These are phyloP conservation scores for Tenodera sinensis DNA, from an alignment of 2,888 invertebrate species.

Conservation along the genomic window DNA sequence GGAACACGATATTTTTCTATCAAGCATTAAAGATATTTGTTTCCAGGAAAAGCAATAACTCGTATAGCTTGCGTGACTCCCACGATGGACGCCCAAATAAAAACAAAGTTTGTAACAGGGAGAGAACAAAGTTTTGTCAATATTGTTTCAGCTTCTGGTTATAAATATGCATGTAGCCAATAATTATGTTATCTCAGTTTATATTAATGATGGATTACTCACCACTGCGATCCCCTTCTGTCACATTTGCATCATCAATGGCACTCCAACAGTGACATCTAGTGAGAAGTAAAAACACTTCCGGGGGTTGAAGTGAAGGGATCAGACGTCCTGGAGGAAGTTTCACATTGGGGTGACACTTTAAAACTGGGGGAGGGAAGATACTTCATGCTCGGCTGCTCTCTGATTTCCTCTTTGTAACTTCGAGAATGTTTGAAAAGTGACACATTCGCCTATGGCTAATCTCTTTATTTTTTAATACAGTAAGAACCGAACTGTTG, in stretches of 20 bases:
- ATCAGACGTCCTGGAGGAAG: background rate
- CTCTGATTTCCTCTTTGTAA: background rate
- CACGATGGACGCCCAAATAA: background rate
- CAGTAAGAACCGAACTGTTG: no score
- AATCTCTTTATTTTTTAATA: no score
- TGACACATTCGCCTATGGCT: no score
- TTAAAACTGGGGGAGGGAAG: background rate
- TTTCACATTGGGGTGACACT: background rate
- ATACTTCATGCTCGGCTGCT: background rate
- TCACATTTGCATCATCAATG: background rate
- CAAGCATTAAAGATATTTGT: background rate
- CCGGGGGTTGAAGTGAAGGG: background rate
- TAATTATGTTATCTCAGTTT: slow-evolving; percentile 15
- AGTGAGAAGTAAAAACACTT: background rate
- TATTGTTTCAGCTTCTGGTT: background rate
- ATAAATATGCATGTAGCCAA: background rate
- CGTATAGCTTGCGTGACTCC: background rate
- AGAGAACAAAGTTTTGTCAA: background rate
- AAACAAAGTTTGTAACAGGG: background rate
- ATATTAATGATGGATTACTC: slow-evolving; percentile 5
- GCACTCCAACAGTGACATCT: background rate
- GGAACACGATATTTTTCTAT: background rate
- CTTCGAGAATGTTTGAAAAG: background rate
- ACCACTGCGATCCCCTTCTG: background rate
- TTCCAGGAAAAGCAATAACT: background rate